These are phyloP conservation scores for Athalia rosae DNA, from an alignment of 2,888 invertebrate species.

Conservation along the genomic window DNA sequence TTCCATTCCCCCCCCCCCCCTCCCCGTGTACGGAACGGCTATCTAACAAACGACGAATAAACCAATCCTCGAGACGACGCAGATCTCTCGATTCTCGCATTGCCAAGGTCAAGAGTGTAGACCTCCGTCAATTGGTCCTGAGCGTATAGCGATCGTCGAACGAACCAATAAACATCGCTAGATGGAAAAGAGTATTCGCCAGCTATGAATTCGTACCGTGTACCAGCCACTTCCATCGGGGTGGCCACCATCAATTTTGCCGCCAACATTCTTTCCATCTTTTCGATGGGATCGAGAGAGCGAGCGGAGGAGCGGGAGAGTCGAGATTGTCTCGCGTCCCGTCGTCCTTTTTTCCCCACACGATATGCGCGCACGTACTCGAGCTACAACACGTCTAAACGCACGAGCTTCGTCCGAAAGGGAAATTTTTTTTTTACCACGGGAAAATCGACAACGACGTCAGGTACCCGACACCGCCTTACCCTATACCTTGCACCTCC, in stretches of 20 bases:
- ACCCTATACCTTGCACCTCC: not conserved
- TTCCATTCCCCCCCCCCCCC: not conserved
- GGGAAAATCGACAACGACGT: not conserved
- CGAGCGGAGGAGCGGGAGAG: not conserved
- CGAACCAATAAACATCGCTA: constrained; percentile 1
- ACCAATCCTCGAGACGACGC: constrained; percentile 15
- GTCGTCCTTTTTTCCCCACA: not conserved
- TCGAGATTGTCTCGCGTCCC: constrained; percentile 26
- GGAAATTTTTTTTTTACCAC: constrained; percentile 22
- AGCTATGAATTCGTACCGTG: constrained; percentile 21
- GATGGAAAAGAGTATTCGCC: not conserved
- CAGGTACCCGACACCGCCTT: not conserved
- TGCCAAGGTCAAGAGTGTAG: constrained; percentile 38
- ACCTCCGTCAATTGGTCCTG: constrained; percentile 32
- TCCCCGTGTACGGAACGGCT: constrained; percentile 8
- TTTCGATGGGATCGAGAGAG: constrained; percentile 7
- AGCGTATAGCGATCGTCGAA: constrained; percentile 4
- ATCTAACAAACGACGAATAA: constrained; percentile 24
- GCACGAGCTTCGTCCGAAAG: constrained; percentile 4
- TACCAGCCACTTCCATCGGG: not conserved
- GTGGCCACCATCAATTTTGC: not conserved
- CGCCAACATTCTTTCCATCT: not conserved
- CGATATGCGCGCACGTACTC: not conserved
- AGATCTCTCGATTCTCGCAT: constrained; percentile 18
- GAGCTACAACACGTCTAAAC: constrained; percentile 22